Conservation (phyloP, 1,140 invertebrate genomes). For the Leptinotarsa lineolata region DNA sequence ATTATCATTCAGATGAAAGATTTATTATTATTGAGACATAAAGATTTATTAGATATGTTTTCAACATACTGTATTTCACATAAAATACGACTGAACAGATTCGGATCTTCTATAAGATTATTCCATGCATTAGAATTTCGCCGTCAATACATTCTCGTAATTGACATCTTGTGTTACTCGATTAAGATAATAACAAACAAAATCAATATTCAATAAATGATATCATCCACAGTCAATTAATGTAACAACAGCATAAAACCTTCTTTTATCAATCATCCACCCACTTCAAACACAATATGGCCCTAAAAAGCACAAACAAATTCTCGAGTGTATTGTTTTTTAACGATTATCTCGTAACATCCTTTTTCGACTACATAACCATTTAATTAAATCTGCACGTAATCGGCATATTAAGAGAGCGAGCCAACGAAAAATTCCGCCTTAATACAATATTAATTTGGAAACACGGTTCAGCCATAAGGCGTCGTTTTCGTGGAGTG, state of each 20-base stretch:
- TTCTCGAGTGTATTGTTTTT: neutral
- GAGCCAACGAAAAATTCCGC: slow-evolving; percentile 15
- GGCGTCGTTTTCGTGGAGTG: slow-evolving; percentile 19
- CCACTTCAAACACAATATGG: neutral
- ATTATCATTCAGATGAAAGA: too few relatives aligned
- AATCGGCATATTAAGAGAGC: neutral
- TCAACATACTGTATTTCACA: too few relatives aligned
- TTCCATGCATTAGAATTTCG: too few relatives aligned
- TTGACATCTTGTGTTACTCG: too few relatives aligned
- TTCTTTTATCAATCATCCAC: neutral
- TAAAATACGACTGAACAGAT: too few relatives aligned
- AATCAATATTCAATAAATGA: neutral
- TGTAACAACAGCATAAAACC: neutral
- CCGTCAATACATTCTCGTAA: too few relatives aligned
- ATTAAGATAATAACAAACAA: neutral
- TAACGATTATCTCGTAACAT: slow-evolving; percentile 2
- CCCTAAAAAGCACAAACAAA: slow-evolving; percentile 1
- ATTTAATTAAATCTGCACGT: slow-evolving; percentile 6
- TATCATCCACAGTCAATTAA: neutral
- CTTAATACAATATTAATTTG: slow-evolving; percentile 24
- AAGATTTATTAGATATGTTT: too few relatives aligned
- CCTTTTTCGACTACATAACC: slow-evolving; percentile 3
- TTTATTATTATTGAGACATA: too few relatives aligned
- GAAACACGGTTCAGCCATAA: slow-evolving; percentile 22
- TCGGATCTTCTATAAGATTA: too few relatives aligned